A percentile compares a stretch with the other conserved stretches of the same genome.
phyloP scores from a whole-genome alignment of 2,113 vertebrate species.

The Microcebus lehilahytsara region DNA sequence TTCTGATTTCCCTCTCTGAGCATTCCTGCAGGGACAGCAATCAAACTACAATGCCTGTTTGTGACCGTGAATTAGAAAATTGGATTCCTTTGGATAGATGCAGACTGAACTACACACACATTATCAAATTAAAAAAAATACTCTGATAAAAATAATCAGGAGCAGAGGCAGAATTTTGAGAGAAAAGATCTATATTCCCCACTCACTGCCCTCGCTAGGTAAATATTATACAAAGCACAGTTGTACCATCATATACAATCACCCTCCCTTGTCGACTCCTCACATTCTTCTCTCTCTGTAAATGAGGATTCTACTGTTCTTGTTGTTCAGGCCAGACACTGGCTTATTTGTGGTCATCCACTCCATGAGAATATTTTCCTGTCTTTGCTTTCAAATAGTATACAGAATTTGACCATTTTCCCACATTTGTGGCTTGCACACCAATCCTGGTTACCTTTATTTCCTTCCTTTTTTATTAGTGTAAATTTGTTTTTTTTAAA shows the following conservation, averaged over 20 bases:
- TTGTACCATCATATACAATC: no score
- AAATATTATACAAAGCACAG: fast-evolving
- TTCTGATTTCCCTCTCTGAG: not conserved
- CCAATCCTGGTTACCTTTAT: not conserved
- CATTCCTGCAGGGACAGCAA: not conserved
- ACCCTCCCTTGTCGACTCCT: not conserved
- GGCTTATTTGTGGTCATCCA: not conserved
- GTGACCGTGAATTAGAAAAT: not conserved
- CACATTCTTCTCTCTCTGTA: not conserved
- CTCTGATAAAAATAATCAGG: not conserved
- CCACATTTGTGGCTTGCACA: fast-evolving
- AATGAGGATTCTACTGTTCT: not conserved
- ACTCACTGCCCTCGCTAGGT: not conserved
- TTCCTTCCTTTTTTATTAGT: not conserved
- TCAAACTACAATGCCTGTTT: not conserved
- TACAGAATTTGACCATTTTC: not conserved
- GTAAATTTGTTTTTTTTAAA: not conserved
- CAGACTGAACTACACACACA: not conserved
- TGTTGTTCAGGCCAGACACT: not conserved
- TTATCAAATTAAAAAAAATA: no score
- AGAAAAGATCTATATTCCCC: not conserved
- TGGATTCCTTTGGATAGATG: not conserved
- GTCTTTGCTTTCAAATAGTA: not conserved
- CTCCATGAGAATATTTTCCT: no score
- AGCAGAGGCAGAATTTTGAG: not conserved